A percentile compares a stretch with the other conserved stretches of the same genome.
Evolutionary conservation across 2,888 invertebrate species (phyloP).

Genomic region (Epistrophe eligans): DNA sequence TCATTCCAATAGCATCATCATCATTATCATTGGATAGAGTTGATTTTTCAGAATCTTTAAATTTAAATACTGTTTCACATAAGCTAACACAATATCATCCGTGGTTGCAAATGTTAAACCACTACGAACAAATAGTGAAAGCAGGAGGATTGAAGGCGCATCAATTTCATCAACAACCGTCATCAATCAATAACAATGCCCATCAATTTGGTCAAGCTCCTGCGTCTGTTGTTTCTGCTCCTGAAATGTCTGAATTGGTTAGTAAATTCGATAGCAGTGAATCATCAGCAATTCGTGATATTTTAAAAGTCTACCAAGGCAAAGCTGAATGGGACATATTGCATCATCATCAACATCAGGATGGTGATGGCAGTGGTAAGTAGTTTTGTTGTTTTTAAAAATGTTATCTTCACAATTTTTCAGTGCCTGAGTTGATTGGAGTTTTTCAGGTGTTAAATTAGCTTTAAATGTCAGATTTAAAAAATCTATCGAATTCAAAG

Average conservation of each 20-base stretch:
- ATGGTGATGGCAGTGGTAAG: conserved; percentile 27
- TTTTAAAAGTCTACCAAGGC: conserved; percentile 37
- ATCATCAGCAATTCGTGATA: conserved; percentile 46
- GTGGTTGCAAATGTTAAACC: conserved; percentile 54
- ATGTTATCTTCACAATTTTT: too few species aligned
- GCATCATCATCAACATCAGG: neutral
- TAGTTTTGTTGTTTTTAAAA: neutral
- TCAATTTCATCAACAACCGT: neutral
- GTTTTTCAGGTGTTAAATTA: too few species aligned
- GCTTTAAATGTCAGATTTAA: too few species aligned
- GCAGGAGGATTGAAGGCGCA: conserved; percentile 7
- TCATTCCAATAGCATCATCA: neutral
- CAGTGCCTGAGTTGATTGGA: too few species aligned
- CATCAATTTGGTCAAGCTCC: neutral
- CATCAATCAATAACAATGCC: neutral
- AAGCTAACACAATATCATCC: conserved; percentile 4
- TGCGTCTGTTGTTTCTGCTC: neutral
- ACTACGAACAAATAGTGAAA: conserved; percentile 44
- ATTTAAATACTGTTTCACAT: neutral
- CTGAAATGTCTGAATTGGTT: conserved; percentile 39
- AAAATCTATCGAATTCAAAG: too few species aligned
- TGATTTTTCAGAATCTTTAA: neutral
- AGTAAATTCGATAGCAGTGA: conserved; percentile 30
- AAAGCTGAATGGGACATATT: neutral
- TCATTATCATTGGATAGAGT: neutral